These are phyloP conservation scores for Noctua pronuba DNA, from an alignment of 2,888 invertebrate genomes.

Conservation along the genomic window DNA sequence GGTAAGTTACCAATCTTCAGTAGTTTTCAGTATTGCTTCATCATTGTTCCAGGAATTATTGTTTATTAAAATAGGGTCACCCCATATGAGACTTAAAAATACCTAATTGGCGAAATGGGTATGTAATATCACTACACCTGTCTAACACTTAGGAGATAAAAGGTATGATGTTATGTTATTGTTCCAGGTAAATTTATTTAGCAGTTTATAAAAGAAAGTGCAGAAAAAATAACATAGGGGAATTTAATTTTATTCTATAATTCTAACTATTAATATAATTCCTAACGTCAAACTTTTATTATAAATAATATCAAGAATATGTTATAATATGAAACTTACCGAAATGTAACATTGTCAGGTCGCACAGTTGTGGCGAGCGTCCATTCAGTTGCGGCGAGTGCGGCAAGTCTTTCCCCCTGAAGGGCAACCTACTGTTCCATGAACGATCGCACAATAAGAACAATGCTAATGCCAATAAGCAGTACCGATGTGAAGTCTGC, in stretches of 20 bases:
- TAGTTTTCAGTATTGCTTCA: not conserved
- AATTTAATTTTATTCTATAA: not conserved
- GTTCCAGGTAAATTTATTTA: too few relatives aligned
- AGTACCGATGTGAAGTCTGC: conserved; percentile 95
- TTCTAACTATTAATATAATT: not conserved
- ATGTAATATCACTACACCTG: too few relatives aligned
- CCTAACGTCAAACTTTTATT: not conserved
- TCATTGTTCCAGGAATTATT: not conserved
- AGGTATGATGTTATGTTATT: too few relatives aligned
- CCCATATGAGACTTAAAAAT: not conserved
- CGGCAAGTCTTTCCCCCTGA: conserved; percentile 96
- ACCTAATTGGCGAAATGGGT: not conserved
- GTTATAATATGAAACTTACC: not conserved
- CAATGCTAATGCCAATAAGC: conserved; percentile 90
- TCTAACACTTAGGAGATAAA: too few relatives aligned
- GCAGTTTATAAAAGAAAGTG: not conserved
- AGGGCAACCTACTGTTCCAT: conserved; percentile 96
- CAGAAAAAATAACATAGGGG: not conserved
- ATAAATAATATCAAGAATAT: not conserved
- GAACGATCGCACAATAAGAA: conserved; percentile 96
- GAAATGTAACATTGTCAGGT: conserved; percentile 70
- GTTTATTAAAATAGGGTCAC: not conserved
- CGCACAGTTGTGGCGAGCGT: conserved; percentile 93
- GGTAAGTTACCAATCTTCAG: conserved; percentile 79
- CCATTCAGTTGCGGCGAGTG: conserved; percentile 96